phyloP scores from a whole-genome alignment of 2,113 vertebrate species.

The Garra rufa region DNA sequence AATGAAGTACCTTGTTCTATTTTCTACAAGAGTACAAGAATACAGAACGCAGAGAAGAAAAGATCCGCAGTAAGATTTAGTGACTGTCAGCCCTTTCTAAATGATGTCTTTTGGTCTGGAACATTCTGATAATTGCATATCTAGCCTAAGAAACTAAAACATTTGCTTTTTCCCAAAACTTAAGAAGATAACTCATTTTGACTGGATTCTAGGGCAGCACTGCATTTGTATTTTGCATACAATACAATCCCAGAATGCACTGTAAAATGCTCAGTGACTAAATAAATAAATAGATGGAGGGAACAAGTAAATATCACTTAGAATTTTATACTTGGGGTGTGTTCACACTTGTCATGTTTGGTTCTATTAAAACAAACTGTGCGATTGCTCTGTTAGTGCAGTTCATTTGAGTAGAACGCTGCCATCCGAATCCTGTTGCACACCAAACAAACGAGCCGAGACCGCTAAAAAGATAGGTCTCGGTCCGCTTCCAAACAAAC shows the following conservation, averaged over 20 bases:
- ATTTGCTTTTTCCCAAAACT: background rate
- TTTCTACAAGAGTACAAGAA: conserved; percentile 21
- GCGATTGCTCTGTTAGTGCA: too few species aligned
- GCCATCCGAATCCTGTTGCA: too few species aligned
- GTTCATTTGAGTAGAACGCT: too few species aligned
- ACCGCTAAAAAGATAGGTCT: too few species aligned
- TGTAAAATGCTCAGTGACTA: background rate
- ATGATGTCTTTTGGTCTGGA: background rate
- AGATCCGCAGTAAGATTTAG: background rate
- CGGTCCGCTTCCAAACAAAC: too few species aligned
- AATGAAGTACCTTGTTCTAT: conserved; percentile 24
- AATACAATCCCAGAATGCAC: background rate
- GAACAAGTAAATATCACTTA: too few species aligned
- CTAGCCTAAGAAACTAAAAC: background rate
- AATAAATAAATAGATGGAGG: background rate
- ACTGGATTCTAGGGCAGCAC: background rate
- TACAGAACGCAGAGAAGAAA: background rate
- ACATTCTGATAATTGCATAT: background rate
- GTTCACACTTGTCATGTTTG: too few species aligned
- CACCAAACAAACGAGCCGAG: too few species aligned
- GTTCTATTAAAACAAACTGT: too few species aligned
- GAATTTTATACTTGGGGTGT: too few species aligned
- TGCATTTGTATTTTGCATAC: background rate
- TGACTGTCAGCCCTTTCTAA: background rate
- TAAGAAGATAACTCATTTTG: background rate